Conservation (phyloP, 2,113 vertebrate genomes). For the Pedetes capensis region DNA sequence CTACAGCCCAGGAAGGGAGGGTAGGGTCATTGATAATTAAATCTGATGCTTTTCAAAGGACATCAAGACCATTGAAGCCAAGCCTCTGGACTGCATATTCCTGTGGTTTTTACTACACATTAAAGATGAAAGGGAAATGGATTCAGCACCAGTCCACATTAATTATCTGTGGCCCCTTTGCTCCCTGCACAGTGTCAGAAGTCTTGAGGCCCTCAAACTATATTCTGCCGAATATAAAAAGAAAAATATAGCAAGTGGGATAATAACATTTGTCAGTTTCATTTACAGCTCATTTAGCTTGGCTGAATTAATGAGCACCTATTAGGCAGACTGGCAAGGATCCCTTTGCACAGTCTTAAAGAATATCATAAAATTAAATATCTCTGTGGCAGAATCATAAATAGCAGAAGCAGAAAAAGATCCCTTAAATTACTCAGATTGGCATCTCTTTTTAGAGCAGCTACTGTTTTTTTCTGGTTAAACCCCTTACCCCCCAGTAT, state of each 20-base stretch:
- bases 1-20: background rate
- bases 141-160: conserved; percentile 53
- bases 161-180: conserved; percentile 65
- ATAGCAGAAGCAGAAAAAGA: conserved; percentile 56
- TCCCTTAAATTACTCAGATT: background rate
- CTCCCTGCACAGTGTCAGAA: conserved; percentile 58
- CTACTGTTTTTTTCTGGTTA: conserved; percentile 1
- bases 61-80: background rate
- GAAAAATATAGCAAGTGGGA: conserved; percentile 59
- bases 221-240: conserved; percentile 78
- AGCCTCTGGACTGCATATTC: conserved; percentile 1
- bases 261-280: conserved; percentile 77
- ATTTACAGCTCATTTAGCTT: conserved; percentile 77
- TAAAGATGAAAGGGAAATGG: conserved; percentile 71
- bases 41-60: background rate
- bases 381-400: conserved; percentile 65
- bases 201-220: conserved; percentile 47
- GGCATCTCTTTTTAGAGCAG: conserved; percentile 20
- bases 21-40: background rate
- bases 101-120: conserved; percentile 52
- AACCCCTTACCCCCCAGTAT: background rate
- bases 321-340: conserved; percentile 71
- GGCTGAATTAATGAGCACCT: conserved; percentile 80
- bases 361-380: conserved; percentile 67
- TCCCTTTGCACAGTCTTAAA: conserved; percentile 62